A percentile compares a stretch with the other conserved stretches of the same genome.
Evolutionary conservation across 1,140 invertebrate genomes (phyloP).

Genomic region (Cotesia glomerata): DNA sequence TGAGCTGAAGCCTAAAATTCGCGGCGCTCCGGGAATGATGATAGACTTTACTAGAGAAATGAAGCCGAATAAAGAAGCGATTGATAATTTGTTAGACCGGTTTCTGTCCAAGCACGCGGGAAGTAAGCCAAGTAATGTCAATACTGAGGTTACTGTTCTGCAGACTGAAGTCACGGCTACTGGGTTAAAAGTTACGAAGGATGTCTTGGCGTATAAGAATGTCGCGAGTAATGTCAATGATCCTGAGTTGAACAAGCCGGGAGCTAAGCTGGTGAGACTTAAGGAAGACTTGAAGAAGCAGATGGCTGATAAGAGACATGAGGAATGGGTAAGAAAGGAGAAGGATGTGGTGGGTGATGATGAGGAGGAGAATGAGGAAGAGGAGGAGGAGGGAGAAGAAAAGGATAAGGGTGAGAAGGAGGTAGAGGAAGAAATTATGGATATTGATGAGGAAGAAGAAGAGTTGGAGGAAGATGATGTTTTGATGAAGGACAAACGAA

Average conservation of each 20-base stretch:
- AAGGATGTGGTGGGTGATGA: constrained; percentile 37
- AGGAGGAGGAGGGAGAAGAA: constrained; percentile 30
- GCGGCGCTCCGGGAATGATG: constrained; percentile 65
- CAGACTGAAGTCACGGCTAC: constrained; percentile 54
- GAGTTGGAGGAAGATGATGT: constrained; percentile 44
- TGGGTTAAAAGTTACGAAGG: constrained; percentile 40
- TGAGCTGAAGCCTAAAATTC: constrained; percentile 63
- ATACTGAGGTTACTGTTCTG: constrained; percentile 58
- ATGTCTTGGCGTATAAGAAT: constrained; percentile 51
- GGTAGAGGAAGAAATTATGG: constrained; percentile 37
- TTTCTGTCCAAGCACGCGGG: constrained; percentile 67
- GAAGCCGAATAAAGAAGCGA: constrained; percentile 59
- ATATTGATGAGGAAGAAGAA: constrained; percentile 38
- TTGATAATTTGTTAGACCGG: constrained; percentile 68
- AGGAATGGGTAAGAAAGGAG: constrained; percentile 44
- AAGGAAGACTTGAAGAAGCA: constrained; percentile 69
- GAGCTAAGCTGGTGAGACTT: constrained; percentile 67
- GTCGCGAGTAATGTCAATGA: constrained; percentile 41
- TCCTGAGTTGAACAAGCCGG: constrained; percentile 64
- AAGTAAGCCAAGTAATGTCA: constrained; percentile 59
- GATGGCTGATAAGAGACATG: constrained; percentile 68
- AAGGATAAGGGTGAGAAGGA: constrained; percentile 39
- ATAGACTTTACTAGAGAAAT: constrained; percentile 66
- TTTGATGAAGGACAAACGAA: constrained; percentile 40
- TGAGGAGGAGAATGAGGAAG: constrained; percentile 34